Base-by-base conservation (phyloP, 2,888 invertebrate species). In the Drosophila cognata region DNA sequence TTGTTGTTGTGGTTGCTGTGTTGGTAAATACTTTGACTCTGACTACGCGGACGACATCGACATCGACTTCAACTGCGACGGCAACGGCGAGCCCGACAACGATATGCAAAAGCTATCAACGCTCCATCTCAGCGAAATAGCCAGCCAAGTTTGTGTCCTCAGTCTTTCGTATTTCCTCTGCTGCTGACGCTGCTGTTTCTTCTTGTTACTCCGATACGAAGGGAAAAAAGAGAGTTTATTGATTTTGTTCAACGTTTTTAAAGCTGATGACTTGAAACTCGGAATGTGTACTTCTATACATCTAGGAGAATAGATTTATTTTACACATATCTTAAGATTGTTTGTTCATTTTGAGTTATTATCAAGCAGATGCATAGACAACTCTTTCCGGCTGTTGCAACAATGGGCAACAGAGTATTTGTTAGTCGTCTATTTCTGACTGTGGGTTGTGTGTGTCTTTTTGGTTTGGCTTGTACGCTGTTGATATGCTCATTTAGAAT, bases 401-500 rank as follows among this genome's bases (percentile, higher is more conserved):
- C 11, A 38, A n/a, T 38, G 8, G 16, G 8, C 25, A 33, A 25
- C 18, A 57, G 57, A 21, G 57, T 21, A 57, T 57, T 43, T 11
- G 16, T 16, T 31, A 43, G 31, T 43, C 57, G 57, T 16, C 21
- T 21, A 31, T 10, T 8, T 18, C 4, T 31, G 16, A 31, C 21
- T 72, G 38, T 60, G 61, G 59, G 61, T 62, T 70, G 63, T 52
- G 69, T 66, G 66, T 59, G 66, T 58, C 66, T 78, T 69, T 67
- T 64, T 58, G 57, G 61, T 67, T 71, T 53, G 66, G 65, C 87
- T 87, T 88, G 89, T 83, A 87, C 85, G 86, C 89, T 86, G 87
- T 85, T 85, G 90, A 90, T 88, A 90, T 86, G 86, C 87, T 89
- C 83, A 89, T 89, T 90, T 89, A 89, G 89, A 81, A 87, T 84